These are phyloP conservation scores for Mimachlamys varia DNA, from an alignment of 2,888 invertebrate species.

Conservation along the genomic window DNA sequence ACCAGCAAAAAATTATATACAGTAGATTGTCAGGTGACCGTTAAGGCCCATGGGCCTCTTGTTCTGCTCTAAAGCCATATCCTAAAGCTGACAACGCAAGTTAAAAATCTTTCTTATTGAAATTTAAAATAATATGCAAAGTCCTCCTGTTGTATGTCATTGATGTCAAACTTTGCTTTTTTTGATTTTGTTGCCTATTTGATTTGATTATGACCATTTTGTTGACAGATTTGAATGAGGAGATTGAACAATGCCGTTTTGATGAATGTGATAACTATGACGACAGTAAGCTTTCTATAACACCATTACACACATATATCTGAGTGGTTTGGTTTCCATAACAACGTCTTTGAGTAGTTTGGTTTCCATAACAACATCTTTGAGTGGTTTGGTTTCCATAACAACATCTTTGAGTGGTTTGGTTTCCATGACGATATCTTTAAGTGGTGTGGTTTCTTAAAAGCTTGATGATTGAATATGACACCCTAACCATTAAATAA, in stretches of 20 bases:
- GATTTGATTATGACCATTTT: neutral
- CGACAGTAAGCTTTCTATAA: slow-evolving; percentile 20
- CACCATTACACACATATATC: neutral
- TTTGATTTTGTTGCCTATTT: neutral
- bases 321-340: neutral
- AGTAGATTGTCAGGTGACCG: no score
- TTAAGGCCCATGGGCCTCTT: no score
- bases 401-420: neutral
- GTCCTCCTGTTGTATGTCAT: no score
- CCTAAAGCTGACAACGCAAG: no score
- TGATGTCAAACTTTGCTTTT: no score
- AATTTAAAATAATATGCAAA: no score
- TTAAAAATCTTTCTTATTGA: no score
- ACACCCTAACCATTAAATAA: neutral
- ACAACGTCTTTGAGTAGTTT: neutral
- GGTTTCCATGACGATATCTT: neutral
- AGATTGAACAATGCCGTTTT: slow-evolving; percentile 15
- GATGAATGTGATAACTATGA: slow-evolving; percentile 12
- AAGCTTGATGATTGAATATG: neutral
- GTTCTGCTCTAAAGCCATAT: no score
- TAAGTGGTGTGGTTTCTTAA: neutral
- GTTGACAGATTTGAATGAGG: slow-evolving; percentile 18
- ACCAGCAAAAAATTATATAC: no score
- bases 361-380: neutral
- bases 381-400: neutral